Evolutionary conservation across 2,113 vertebrate species (phyloP).

Genomic region (Atrichornis clamosus): DNA sequence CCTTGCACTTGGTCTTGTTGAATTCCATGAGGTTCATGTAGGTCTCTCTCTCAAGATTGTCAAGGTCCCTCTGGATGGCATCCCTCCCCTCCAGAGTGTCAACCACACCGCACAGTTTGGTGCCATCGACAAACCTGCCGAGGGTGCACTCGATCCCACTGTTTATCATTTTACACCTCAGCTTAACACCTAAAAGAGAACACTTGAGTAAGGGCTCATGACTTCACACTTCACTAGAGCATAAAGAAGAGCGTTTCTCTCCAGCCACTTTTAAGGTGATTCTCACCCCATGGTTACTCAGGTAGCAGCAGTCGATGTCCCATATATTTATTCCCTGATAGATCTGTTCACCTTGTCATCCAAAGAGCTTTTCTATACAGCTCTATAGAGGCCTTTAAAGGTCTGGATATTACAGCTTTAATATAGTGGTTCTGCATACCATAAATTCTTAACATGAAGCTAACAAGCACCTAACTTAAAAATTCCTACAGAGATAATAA

Average conservation of each 20-base stretch:
- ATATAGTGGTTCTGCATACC: neutral
- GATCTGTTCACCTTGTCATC: neutral
- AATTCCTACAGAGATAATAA: neutral
- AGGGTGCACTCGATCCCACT: rapidly evolving
- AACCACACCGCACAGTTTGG: neutral
- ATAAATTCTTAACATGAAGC: neutral
- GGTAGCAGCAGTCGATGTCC: neutral
- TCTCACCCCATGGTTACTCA: neutral
- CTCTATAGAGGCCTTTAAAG: neutral
- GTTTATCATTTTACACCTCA: neutral
- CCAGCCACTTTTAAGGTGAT: neutral
- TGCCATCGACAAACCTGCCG: neutral
- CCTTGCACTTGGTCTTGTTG: neutral
- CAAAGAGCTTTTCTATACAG: neutral
- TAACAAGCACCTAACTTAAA: neutral
- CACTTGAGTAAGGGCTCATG: neutral
- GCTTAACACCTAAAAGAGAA: neutral
- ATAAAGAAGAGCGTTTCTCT: neutral
- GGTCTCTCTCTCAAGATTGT: neutral
- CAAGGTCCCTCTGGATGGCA: neutral
- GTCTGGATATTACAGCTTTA: neutral
- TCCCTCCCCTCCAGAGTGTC: neutral
- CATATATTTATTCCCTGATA: neutral
- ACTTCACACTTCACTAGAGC: neutral
- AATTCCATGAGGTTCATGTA: neutral